Percentiles rank a stretch among this genome's conserved stretches.
phyloP scores from a whole-genome alignment of 2,797 vertebrate species.

The Urocyon cinereoargenteus region DNA sequence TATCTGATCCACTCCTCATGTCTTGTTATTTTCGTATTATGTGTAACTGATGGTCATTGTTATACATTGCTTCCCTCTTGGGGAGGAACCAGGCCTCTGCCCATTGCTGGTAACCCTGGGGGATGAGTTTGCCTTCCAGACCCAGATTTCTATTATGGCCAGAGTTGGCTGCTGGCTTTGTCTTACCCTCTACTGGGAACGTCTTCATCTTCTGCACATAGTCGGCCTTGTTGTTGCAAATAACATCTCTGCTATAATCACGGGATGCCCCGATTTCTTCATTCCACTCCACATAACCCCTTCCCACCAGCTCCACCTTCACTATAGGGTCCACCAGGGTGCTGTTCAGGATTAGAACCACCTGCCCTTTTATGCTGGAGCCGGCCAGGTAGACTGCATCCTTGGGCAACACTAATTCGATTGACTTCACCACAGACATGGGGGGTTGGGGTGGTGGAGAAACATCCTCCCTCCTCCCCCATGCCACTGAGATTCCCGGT shows the following conservation, averaged over 20 bases:
- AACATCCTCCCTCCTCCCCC: conserved; percentile 17
- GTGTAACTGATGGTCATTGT: background rate
- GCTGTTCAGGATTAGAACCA: conserved; percentile 79
- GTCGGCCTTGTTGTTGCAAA: conserved; percentile 83
- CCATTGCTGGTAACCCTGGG: background rate
- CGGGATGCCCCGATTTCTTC: conserved; percentile 69
- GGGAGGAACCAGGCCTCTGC: background rate
- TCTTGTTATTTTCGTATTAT: background rate
- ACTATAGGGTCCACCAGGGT: conserved; percentile 79
- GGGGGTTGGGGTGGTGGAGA: background rate
- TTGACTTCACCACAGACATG: conserved; percentile 83
- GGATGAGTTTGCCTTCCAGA: background rate
- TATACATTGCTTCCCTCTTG: background rate
- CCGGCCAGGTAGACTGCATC: conserved; percentile 80
- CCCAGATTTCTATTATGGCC: background rate
- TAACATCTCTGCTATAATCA: conserved; percentile 77
- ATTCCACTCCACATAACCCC: conserved; percentile 84
- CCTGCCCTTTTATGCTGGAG: conserved; percentile 72
- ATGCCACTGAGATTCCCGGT: background rate
- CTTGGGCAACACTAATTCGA: conserved; percentile 77
- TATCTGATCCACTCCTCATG: background rate
- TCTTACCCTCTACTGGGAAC: conserved; percentile 78
- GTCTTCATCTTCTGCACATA: conserved; percentile 83
- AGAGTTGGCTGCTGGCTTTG: fast-evolving
- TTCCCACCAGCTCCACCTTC: conserved; percentile 81